Evolutionary conservation across 2,113 vertebrate genomes (phyloP).

Genomic region (Urocitellus parryii): DNA sequence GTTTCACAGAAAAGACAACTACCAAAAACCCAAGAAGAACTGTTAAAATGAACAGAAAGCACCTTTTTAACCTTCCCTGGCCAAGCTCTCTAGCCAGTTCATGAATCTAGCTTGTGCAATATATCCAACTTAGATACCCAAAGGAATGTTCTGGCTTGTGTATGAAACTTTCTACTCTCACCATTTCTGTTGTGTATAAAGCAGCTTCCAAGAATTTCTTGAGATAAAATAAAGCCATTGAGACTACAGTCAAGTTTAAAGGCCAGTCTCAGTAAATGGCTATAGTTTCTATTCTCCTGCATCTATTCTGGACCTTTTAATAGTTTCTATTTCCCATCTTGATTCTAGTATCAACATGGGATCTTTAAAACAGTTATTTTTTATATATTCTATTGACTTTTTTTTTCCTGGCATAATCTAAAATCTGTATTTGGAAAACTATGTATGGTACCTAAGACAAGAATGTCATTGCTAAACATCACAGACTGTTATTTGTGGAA

Average conservation of each 20-base stretch:
- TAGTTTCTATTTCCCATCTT: background rate
- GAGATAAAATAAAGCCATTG: background rate
- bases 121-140: background rate
- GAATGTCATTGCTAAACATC: background rate
- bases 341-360: background rate
- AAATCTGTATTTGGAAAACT: conserved; percentile 52
- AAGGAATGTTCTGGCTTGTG: background rate
- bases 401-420: background rate
- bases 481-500: background rate
- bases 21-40: conserved; percentile 30
- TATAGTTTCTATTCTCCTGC: background rate
- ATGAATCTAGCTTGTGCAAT: background rate
- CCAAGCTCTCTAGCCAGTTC: background rate
- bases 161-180: background rate
- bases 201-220: background rate
- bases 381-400: background rate
- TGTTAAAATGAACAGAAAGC: background rate
- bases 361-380: background rate
- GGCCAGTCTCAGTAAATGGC: background rate
- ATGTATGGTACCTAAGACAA: background rate
- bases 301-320: background rate
- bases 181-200: background rate
- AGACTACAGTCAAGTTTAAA: background rate
- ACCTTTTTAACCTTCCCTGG: background rate
- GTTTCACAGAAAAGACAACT: conserved; percentile 46